These are phyloP conservation scores for Cydia splendana DNA, from an alignment of 1,140 invertebrate species.

Conservation along the genomic window DNA sequence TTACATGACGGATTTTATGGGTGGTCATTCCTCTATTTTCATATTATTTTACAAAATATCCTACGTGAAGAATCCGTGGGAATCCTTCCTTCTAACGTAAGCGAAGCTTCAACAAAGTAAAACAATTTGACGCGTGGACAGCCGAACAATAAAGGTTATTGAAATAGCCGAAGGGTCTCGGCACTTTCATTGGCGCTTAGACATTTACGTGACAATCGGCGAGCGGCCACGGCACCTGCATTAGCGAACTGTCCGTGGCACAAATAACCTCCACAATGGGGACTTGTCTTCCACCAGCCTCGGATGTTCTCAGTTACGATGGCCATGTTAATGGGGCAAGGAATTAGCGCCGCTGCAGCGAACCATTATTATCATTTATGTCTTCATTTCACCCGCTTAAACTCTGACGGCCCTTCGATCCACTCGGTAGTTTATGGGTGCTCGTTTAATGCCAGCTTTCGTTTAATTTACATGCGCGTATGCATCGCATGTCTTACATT, in stretches of 20 bases:
- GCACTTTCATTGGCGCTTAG: conserved; percentile 55
- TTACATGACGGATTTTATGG: conserved; percentile 5
- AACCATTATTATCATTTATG: conserved; percentile 56
- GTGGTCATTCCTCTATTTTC: conserved; percentile 10
- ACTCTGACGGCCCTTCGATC: conserved; percentile 41
- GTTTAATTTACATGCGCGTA: conserved; percentile 27
- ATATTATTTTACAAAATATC: not conserved
- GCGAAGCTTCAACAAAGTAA: conserved; percentile 19
- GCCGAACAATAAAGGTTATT: conserved; percentile 24
- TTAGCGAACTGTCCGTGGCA: conserved; percentile 50
- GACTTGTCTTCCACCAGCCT: conserved; percentile 52
- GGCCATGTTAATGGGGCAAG: conserved; percentile 55
- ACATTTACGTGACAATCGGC: conserved; percentile 57
- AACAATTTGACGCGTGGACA: conserved; percentile 21
- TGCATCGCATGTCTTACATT: conserved; percentile 23
- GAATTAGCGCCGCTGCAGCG: conserved; percentile 57
- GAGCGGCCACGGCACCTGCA: conserved; percentile 39
- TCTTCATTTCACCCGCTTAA: conserved; percentile 54
- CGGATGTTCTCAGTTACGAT: conserved; percentile 48
- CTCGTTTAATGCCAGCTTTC: conserved; percentile 22
- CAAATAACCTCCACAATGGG: conserved; percentile 58
- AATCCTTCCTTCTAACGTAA: conserved; percentile 12
- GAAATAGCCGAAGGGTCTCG: conserved; percentile 42
- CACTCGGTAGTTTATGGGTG: conserved; percentile 15
- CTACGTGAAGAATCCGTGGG: conserved; percentile 26